Conservation (phyloP, 2,888 invertebrate species). For the Pyrocoelia pectoralis region DNA sequence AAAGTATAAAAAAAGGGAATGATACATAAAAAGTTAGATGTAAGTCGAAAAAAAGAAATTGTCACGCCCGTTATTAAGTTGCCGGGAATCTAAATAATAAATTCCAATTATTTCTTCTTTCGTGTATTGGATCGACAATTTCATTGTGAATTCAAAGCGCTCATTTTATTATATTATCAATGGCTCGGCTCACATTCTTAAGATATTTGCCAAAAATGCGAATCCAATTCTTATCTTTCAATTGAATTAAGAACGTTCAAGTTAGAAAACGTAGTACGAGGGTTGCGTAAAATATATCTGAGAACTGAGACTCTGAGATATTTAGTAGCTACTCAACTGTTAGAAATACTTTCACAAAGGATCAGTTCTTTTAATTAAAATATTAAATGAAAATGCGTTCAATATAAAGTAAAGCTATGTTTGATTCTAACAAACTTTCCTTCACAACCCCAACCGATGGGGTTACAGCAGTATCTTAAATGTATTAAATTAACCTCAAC, state of each 20-base stretch:
- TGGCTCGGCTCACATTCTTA: constrained; percentile 20
- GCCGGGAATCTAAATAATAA: constrained; percentile 11
- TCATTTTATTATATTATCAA: constrained; percentile 22
- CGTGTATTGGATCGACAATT: constrained; percentile 15
- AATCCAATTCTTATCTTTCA: constrained; percentile 7
- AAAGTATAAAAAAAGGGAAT: no score
- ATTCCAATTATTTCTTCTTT: constrained; percentile 28
- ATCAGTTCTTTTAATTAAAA: no score
- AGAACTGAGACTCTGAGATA: no score
- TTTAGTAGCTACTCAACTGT: no score
- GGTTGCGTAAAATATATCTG: background rate
- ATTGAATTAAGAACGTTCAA: background rate
- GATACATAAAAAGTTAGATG: background rate
- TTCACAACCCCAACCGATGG: no score
- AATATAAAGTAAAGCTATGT: no score
- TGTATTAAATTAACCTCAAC: no score
- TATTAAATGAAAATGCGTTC: no score
- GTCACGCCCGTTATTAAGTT: constrained; percentile 22
- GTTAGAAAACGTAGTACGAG: background rate
- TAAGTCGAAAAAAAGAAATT: constrained; percentile 7
- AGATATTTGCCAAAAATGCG: constrained; percentile 16
- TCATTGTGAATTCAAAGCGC: constrained; percentile 27
- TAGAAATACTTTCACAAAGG: no score
- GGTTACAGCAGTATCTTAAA: no score
- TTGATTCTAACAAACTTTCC: no score